Evolutionary conservation across 2,113 vertebrate species (phyloP).

Genomic region (Xiphorhynchus elegans): DNA sequence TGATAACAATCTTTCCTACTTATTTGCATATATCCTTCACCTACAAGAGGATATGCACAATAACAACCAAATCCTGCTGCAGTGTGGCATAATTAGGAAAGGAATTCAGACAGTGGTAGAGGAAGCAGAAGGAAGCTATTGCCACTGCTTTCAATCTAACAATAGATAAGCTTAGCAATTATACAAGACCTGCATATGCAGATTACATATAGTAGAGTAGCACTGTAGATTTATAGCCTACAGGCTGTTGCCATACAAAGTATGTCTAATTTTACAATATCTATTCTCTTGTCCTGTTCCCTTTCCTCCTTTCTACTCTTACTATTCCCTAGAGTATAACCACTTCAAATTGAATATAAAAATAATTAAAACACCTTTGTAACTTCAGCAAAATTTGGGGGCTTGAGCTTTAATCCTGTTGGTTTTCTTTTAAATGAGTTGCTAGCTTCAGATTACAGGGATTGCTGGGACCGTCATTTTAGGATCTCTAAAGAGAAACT

Average conservation of each 20-base stretch:
- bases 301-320: not conserved
- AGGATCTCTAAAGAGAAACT: not conserved
- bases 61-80: not conserved
- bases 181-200: not conserved
- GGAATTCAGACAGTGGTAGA: not conserved
- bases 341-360: not conserved
- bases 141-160: not conserved
- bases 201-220: not conserved
- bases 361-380: not conserved
- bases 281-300: not conserved
- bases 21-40: not conserved
- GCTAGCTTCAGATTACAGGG: not conserved
- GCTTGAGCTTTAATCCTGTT: not conserved
- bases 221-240: not conserved
- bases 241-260: not conserved
- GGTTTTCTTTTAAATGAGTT: not conserved
- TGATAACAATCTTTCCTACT: not conserved
- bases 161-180: not conserved
- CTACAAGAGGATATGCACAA: not conserved
- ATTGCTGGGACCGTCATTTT: not conserved
- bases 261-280: not conserved
- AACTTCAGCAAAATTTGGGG: not conserved
- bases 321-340: fast-evolving
- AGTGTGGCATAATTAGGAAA: not conserved
- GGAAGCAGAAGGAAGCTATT: not conserved